Percentiles rank a stretch among this genome's conserved stretches.
Evolutionary conservation across 2,797 vertebrate genomes (phyloP).

Genomic region (Microchirus variegatus): DNA sequence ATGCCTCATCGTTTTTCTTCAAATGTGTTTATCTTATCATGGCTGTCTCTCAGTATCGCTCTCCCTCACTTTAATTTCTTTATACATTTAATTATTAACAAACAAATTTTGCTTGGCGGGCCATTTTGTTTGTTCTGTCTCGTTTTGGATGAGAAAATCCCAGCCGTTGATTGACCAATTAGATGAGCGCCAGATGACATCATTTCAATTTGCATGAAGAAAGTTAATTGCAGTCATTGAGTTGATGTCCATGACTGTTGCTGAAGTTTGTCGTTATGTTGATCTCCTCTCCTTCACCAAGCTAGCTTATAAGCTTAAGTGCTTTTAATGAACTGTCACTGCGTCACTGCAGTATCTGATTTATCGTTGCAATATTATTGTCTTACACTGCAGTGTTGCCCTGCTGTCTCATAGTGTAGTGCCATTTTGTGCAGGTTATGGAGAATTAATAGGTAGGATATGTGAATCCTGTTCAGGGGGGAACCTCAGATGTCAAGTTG

Average conservation of each 20-base stretch:
- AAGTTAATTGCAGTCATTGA: conserved; percentile 41
- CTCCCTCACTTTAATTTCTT: conserved; percentile 61
- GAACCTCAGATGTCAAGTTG: not conserved
- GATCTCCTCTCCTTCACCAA: not conserved
- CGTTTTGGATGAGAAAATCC: conserved; percentile 66
- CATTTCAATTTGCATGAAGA: conserved; percentile 58
- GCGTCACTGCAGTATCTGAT: not conserved
- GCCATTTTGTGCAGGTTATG: not conserved
- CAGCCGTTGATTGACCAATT: conserved; percentile 74
- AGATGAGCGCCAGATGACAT: conserved; percentile 71
- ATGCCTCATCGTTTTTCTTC: conserved; percentile 71
- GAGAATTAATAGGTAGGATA: not conserved
- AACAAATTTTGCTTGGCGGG: conserved; percentile 67
- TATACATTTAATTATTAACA: conserved; percentile 76
- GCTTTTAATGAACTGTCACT: conserved; percentile 24
- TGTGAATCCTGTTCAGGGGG: not conserved
- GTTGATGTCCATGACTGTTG: conserved; percentile 20
- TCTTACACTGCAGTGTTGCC: not conserved
- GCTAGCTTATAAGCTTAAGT: conserved; percentile 14
- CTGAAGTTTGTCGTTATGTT: conserved; percentile 23
- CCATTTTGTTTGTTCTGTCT: conserved; percentile 65
- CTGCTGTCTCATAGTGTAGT: not conserved
- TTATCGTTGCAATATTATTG: not conserved
- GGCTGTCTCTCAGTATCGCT: conserved; percentile 15
- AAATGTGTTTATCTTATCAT: conserved; percentile 39